phyloP scores from a whole-genome alignment of 2,888 invertebrate genomes.

The Heliconius aoede region DNA sequence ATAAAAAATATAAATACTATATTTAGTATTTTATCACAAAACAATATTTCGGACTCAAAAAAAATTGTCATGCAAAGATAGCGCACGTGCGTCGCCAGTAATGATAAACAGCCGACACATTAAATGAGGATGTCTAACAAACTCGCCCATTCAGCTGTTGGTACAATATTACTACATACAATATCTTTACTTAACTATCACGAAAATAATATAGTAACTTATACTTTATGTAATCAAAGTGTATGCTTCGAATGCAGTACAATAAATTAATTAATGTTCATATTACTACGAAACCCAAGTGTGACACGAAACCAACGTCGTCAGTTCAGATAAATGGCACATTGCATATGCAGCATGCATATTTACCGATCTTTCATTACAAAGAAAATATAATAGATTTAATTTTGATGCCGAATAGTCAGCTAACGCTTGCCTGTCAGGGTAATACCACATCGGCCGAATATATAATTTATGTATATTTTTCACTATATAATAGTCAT shows the following conservation, averaged over 20 bases:
- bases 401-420: constrained; percentile 81
- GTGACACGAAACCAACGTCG: constrained; percentile 59
- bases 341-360: constrained; percentile 79
- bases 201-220: constrained; percentile 79
- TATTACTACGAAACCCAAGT: constrained; percentile 60
- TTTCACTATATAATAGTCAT: constrained; percentile 83
- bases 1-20: constrained; percentile 53
- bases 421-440: constrained; percentile 87
- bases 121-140: constrained; percentile 65
- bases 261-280: constrained; percentile 60
- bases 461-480: constrained; percentile 82
- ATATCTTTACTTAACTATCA: constrained; percentile 77
- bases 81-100: constrained; percentile 64
- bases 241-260: constrained; percentile 64
- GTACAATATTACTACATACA: constrained; percentile 73
- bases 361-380: constrained; percentile 67
- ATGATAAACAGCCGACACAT: constrained; percentile 55
- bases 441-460: constrained; percentile 87
- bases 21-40: constrained; percentile 60
- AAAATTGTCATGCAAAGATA: constrained; percentile 67
- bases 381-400: constrained; percentile 63
- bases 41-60: constrained; percentile 48
- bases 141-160: constrained; percentile 69
- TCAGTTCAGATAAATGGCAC: constrained; percentile 81
- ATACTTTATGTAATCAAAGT: constrained; percentile 72